phyloP scores from a whole-genome alignment of 2,797 vertebrate genomes.

The Lepilemur septentrionalis region DNA sequence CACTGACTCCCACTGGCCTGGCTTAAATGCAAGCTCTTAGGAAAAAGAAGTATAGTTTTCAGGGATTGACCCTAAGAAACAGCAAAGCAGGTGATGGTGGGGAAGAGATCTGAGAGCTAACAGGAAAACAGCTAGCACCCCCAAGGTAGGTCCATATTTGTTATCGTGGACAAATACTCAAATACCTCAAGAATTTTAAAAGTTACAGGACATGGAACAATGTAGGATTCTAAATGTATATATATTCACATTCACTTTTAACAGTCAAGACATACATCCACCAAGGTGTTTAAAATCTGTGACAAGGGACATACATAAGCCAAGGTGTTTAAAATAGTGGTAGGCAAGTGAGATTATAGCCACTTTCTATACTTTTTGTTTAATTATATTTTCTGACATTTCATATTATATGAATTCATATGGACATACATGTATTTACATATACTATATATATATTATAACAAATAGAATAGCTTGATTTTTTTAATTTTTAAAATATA shows the following conservation, averaged over 20 bases:
- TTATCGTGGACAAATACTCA: neutral
- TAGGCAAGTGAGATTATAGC: neutral
- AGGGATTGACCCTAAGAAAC: neutral
- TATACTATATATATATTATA: neutral
- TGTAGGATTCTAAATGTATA: neutral
- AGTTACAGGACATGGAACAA: neutral
- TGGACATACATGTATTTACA: neutral
- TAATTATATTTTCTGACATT: neutral
- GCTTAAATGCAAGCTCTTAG: neutral
- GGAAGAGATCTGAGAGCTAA: neutral
- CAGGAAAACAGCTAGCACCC: neutral
- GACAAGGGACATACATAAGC: neutral
- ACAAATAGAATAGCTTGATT: neutral
- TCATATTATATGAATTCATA: neutral
- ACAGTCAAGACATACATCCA: neutral
- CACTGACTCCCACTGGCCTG: neutral
- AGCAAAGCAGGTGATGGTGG: rapidly evolving
- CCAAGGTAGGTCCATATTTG: rapidly evolving
- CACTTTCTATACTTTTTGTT: neutral
- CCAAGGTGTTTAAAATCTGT: neutral
- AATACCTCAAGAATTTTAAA: neutral
- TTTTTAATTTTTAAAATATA: neutral
- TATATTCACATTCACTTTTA: neutral
- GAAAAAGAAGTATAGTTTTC: neutral
- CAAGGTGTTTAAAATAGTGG: neutral